Evolutionary conservation across 2,888 invertebrate species (phyloP), one percentile per base, ranked within the genome.

Genomic region (Doris montereyensis): DNA sequence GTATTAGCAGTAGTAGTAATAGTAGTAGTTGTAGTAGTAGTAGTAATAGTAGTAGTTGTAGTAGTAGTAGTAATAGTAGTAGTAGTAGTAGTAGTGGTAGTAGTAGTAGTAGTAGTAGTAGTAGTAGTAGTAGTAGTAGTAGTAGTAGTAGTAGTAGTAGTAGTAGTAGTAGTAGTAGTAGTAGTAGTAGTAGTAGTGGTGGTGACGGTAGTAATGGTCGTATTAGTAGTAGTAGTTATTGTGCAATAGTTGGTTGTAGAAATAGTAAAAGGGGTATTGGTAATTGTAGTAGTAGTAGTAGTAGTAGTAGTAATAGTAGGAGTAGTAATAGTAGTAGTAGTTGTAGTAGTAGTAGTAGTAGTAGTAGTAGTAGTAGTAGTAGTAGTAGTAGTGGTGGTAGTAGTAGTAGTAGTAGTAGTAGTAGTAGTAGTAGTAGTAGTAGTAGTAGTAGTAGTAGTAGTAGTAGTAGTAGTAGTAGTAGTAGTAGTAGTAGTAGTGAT

Each of bases 311-410:
- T 28, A 68, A 30, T 28, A 68, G 68, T 26, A 68, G 68, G 13
- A 68, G 68, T 68, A 68, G 68, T 68, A 68, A 30, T 68, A 68
- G 68, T 28, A 68, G 68, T 68, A 68, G 68, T 28, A 68, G 68
- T 28, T 28, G 68, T 28, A 68, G 68, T 26, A 68, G 68, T 28
- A 68, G 68, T 68, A 68, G 68, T 68, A 68, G 68, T 68, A 68
- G 68, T 28, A 68, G 68, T 68, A 68, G 30, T 68, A 68, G 68
- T 26, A 68, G 68, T 28, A 68, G 24, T 68, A 68, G 68, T 68
- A 68, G 68, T 28, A 68, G 68, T 68, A 68, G 68, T 26, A 68
- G 68, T 68, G 28, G 68, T 68, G 28, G 68, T 68, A 68, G 68
- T 68, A 68, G 68, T 26, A 68, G 68, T 28, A 68, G 68, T 28